Conservation (phyloP, 2,113 vertebrate species). For the Catharus minimus region DNA sequence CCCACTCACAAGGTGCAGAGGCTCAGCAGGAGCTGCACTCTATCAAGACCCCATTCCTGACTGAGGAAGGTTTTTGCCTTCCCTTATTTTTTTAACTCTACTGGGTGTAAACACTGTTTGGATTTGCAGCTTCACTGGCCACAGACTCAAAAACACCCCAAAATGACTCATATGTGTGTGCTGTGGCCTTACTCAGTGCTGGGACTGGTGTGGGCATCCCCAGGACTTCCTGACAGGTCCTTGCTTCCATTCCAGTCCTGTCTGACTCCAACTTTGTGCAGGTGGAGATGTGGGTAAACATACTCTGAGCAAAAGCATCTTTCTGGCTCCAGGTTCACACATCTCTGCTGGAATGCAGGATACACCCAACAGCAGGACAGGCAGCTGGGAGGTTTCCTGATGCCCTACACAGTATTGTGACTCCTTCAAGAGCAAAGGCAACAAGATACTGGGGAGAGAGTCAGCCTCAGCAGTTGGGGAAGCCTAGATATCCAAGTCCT, state of each 20-base stretch:
- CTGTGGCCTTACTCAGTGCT: neutral
- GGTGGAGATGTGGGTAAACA: neutral
- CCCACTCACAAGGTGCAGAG: neutral
- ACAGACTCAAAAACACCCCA: neutral
- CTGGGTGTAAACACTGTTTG: neutral
- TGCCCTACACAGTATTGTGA: neutral
- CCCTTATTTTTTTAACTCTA: neutral
- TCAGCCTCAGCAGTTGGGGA: neutral
- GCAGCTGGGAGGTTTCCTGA: neutral
- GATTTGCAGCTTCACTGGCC: neutral
- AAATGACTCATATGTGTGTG: neutral
- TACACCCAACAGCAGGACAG: neutral
- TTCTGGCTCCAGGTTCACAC: neutral
- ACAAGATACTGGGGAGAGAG: fast-evolving
- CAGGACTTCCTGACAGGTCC: neutral
- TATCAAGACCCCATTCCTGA: neutral
- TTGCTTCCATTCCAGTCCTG: neutral
- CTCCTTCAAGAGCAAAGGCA: neutral
- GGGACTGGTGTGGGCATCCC: fast-evolving
- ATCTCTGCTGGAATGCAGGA: neutral
- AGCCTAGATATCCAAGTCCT: neutral
- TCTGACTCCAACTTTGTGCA: fast-evolving
- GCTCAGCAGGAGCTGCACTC: neutral
- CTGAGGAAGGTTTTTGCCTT: neutral
- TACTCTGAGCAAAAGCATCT: neutral